These are phyloP conservation scores for Falco peregrinus DNA, from an alignment of 2,797 vertebrate genomes.

Conservation along the genomic window DNA sequence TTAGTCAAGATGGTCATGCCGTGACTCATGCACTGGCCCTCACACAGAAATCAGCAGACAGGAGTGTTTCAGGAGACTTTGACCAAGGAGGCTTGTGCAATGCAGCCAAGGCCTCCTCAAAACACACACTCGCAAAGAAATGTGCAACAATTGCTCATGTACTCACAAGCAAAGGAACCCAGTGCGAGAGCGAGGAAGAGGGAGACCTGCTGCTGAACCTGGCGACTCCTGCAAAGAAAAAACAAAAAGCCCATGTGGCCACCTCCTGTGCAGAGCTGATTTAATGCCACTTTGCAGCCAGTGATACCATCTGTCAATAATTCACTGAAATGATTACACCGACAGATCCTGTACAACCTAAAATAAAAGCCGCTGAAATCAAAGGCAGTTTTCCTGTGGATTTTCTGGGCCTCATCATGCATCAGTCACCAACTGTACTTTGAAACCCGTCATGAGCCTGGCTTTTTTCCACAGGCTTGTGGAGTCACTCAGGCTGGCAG, in stretches of 20 bases:
- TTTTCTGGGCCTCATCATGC: not conserved
- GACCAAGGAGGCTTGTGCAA: slow-evolving; percentile 35
- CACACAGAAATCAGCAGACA: slow-evolving; percentile 41
- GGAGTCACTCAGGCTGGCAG: not conserved
- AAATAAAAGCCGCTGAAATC: not conserved
- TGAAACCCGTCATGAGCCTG: not conserved
- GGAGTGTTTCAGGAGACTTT: not conserved
- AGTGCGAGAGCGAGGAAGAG: not conserved
- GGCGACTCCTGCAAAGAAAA: not conserved
- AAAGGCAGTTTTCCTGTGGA: not conserved
- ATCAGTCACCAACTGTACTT: not conserved
- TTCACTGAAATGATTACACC: not conserved
- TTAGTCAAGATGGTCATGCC: not conserved
- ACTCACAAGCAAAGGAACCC: not conserved
- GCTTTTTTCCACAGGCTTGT: not conserved
- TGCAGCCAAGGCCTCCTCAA: not conserved
- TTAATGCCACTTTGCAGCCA: not conserved
- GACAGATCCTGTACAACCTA: not conserved
- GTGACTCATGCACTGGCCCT: not conserved
- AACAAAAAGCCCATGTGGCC: not conserved
- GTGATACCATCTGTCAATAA: not conserved
- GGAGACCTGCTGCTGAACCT: not conserved
- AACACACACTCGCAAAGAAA: not conserved
- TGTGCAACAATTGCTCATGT: not conserved
- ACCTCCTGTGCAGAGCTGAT: not conserved